Percentiles rank a stretch among this genome's conserved stretches.
These are phyloP conservation scores for Trichosurus vulpecula DNA, from an alignment of 2,797 vertebrate species.

Conservation along the genomic window DNA sequence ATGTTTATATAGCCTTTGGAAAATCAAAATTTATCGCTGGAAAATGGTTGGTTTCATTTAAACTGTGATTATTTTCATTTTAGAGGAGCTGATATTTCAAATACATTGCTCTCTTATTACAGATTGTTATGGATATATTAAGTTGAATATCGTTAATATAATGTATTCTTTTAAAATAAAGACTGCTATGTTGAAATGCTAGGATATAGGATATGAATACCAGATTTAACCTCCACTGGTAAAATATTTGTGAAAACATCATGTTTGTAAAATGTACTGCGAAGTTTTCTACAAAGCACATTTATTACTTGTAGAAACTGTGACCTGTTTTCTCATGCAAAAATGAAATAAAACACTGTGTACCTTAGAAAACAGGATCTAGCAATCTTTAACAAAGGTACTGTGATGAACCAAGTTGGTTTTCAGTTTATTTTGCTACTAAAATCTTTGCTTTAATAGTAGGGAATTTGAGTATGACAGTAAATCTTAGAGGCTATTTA, in stretches of 20 bases:
- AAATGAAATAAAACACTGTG: background rate
- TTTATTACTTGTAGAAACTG: background rate
- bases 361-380: background rate
- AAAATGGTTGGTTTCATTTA: conserved; percentile 30
- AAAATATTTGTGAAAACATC: background rate
- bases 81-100: conserved; percentile 35
- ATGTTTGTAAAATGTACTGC: background rate
- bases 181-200: background rate
- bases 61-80: conserved; percentile 41
- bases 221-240: background rate
- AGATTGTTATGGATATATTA: conserved; percentile 25
- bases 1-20: conserved; percentile 7
- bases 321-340: background rate
- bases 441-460: background rate
- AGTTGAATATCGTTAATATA: conserved; percentile 17
- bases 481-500: background rate
- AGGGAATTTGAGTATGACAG: background rate
- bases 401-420: background rate
- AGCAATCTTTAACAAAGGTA: background rate
- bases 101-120: background rate
- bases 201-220: background rate
- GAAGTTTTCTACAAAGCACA: background rate
- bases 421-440: background rate
- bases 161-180: conserved; percentile 15
- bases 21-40: conserved; percentile 20